These are phyloP conservation scores for Thaumetopoea pityocampa DNA, from an alignment of 1,140 invertebrate genomes.

Conservation along the genomic window DNA sequence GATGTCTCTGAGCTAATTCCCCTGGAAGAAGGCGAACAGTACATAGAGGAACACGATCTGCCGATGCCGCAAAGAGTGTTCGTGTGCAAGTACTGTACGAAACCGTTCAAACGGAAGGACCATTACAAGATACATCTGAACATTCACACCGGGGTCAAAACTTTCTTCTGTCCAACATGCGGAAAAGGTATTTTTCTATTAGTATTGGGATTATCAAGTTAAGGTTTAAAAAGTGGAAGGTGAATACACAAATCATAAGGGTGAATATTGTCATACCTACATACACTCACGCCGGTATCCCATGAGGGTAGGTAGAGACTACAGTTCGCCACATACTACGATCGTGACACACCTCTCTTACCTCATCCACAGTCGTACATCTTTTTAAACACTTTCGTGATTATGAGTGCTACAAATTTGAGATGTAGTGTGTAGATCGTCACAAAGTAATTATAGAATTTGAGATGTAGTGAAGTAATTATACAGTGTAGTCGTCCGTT, in stretches of 20 bases:
- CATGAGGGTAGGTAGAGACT: no score
- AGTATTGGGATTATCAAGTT: neutral
- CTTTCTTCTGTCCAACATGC: slow-evolving; percentile 85
- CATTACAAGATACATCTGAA: slow-evolving; percentile 89
- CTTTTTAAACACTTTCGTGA: no score
- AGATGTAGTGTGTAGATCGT: no score
- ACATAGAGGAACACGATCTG: slow-evolving; percentile 22
- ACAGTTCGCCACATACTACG: no score
- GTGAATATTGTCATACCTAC: no score
- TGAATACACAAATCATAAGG: neutral
- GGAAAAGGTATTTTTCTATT: slow-evolving; percentile 43
- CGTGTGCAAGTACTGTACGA: slow-evolving; percentile 62
- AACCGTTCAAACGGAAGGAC: slow-evolving; percentile 74
- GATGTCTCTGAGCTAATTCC: slow-evolving; percentile 18
- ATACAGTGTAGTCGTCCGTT: no score
- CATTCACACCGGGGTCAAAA: slow-evolving; percentile 88
- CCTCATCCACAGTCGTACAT: no score
- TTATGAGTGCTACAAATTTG: no score
- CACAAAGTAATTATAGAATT: slow-evolving; percentile 1
- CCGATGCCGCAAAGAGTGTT: slow-evolving; percentile 52
- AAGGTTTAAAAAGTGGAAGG: no score
- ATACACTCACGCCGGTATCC: no score
- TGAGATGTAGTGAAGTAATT: no score
- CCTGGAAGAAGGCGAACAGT: neutral
- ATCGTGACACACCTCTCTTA: no score